Conservation (phyloP, 2,797 vertebrate species). For the Sebastes flavidus region DNA sequence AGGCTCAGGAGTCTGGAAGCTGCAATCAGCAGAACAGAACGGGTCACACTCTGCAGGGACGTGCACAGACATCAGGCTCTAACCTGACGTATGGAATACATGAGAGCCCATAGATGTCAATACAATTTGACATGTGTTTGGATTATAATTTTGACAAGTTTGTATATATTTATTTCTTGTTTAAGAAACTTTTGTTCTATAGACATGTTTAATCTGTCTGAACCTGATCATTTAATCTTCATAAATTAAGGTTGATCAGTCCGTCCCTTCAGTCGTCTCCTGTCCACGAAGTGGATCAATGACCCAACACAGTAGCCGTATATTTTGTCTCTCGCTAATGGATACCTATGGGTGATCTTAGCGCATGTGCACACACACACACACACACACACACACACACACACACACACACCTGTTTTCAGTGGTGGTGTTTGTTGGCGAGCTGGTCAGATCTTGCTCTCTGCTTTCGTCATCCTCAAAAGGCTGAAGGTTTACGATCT, state of each 20-base stretch:
- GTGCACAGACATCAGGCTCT: no score
- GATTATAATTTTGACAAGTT: no score
- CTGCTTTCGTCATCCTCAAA: slow-evolving; percentile 76
- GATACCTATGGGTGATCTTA: not conserved
- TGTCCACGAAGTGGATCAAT: no score
- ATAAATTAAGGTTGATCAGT: no score
- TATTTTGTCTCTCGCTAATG: no score
- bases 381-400: slow-evolving; percentile 26
- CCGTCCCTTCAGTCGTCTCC: no score
- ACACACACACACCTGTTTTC: slow-evolving; percentile 55
- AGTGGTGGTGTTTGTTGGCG: slow-evolving; percentile 60
- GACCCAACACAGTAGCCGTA: no score
- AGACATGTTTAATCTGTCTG: no score
- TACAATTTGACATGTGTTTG: no score
- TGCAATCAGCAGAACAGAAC: not conserved
- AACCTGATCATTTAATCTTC: no score
- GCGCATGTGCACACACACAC: not conserved
- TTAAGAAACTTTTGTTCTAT: no score
- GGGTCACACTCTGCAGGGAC: not conserved
- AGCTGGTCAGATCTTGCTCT: slow-evolving; percentile 76
- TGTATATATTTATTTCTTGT: no score
- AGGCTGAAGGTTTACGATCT: slow-evolving; percentile 81
- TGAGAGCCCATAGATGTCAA: not conserved
- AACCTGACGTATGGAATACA: not conserved
- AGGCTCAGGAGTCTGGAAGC: slow-evolving; percentile 61